A percentile compares a stretch with the other conserved stretches of the same genome.
phyloP scores from a whole-genome alignment of 2,797 vertebrate genomes.

The Trachops cirrhosus region DNA sequence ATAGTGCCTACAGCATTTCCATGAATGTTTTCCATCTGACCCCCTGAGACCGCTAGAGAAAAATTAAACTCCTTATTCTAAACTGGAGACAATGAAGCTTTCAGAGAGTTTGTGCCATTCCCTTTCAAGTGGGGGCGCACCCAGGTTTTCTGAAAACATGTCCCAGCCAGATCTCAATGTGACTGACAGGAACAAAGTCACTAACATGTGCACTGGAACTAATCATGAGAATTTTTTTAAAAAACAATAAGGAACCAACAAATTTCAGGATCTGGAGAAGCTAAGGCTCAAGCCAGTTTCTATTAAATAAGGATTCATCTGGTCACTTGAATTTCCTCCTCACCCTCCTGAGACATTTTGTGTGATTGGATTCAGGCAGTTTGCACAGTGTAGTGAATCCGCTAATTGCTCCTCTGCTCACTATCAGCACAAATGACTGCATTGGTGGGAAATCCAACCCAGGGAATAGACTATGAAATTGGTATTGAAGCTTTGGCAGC shows the following conservation, averaged over 20 bases:
- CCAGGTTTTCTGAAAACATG: background rate
- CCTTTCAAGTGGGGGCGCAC: background rate
- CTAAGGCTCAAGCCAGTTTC: background rate
- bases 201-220: background rate
- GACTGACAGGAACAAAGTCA: background rate
- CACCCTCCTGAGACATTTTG: background rate
- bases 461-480: conserved; percentile 64
- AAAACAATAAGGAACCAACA: background rate
- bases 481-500: conserved; percentile 64
- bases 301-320: conserved; percentile 42
- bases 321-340: conserved; percentile 21
- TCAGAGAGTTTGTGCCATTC: background rate
- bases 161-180: background rate
- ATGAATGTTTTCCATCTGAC: background rate
- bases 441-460: conserved; percentile 50
- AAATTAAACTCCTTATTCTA: background rate
- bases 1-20: background rate
- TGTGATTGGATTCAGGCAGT: conserved; percentile 8
- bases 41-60: background rate
- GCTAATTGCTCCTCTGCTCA: conserved; percentile 60
- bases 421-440: conserved; percentile 55
- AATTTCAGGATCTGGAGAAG: background rate
- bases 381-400: background rate
- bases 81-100: background rate
- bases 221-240: background rate